phyloP scores from a whole-genome alignment of 2,888 invertebrate genomes.

The Zeuzera pyrina region DNA sequence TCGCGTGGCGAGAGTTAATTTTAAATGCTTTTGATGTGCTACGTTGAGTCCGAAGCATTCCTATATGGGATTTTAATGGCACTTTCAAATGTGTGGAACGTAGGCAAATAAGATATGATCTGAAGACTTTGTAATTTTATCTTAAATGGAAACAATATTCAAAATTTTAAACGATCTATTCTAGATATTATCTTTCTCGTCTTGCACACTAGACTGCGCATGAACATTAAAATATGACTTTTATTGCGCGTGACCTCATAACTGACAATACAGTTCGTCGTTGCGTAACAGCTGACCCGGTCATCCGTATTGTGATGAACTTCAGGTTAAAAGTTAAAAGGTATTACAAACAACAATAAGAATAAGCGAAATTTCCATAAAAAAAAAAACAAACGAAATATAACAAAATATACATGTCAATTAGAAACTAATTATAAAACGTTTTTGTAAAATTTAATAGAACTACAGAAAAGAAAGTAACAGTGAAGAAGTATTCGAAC shows the following conservation, averaged over 20 bases:
- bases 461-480: too few species aligned
- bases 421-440: too few species aligned
- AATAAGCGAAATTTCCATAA: too few species aligned
- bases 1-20: conserved; percentile 42
- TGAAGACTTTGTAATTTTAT: neutral
- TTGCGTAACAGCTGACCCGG: conserved; percentile 50
- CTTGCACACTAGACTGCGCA: conserved; percentile 1
- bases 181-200: neutral
- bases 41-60: conserved; percentile 21
- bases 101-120: neutral
- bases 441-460: too few species aligned
- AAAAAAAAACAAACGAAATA: too few species aligned
- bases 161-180: neutral
- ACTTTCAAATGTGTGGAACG: conserved; percentile 6
- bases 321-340: too few species aligned
- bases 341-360: too few species aligned
- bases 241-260: conserved; percentile 43
- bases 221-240: conserved; percentile 3
- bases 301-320: too few species aligned
- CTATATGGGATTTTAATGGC: conserved; percentile 18
- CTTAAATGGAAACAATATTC: neutral
- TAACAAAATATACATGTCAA: too few species aligned
- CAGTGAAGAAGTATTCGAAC: too few species aligned
- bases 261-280: conserved; percentile 40
- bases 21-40: conserved; percentile 59